Evolutionary conservation across 2,888 invertebrate species (phyloP).

Genomic region (Scaptomyza polygonia): DNA sequence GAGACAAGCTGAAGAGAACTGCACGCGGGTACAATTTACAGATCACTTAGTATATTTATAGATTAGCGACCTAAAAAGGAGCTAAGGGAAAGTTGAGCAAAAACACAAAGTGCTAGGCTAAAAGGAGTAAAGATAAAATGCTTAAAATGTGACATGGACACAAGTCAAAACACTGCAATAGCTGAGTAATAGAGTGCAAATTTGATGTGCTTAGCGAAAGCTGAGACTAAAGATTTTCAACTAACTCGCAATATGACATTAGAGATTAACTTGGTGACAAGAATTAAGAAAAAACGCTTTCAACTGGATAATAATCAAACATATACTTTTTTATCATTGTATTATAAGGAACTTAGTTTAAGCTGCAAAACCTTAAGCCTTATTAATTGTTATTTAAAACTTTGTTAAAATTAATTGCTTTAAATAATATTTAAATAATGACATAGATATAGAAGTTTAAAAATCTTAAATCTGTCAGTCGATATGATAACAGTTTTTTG

Average conservation of each 20-base stretch:
- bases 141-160: constrained; percentile 20
- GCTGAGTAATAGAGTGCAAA: constrained; percentile 33
- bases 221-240: neutral
- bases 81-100: constrained; percentile 47
- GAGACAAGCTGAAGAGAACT: neutral
- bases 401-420: no score
- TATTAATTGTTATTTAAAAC: no score
- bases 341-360: neutral
- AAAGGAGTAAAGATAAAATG: constrained; percentile 40
- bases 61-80: constrained; percentile 54
- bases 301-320: neutral
- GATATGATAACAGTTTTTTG: no score
- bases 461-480: no score
- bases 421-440: no score
- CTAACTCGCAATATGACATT: neutral
- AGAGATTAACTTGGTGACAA: neutral
- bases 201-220: constrained; percentile 30
- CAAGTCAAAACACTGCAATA: constrained; percentile 6
- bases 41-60: constrained; percentile 53
- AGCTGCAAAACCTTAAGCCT: no score
- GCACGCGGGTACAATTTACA: constrained; percentile 4
- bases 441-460: no score
- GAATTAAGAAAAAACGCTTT: neutral
- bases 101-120: constrained; percentile 28
- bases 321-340: neutral